Evolutionary conservation across 2,888 invertebrate genomes (phyloP).

Genomic region (Shargacucullia verbasci): DNA sequence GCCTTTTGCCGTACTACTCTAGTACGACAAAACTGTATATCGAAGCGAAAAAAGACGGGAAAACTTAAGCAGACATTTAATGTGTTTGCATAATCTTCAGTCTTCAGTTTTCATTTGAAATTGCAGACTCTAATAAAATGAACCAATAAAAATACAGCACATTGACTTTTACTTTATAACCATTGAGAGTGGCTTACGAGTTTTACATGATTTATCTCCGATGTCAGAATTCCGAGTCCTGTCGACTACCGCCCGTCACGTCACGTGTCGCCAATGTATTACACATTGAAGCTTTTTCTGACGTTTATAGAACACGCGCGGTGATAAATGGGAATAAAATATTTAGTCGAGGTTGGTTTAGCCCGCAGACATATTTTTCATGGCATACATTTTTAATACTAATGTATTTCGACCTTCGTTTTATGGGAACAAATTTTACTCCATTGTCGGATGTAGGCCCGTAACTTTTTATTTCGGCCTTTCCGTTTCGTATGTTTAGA

Average conservation of each 20-base stretch:
- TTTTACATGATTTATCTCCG: slow-evolving; percentile 53
- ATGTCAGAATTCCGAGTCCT: slow-evolving; percentile 31
- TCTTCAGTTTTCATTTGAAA: neutral
- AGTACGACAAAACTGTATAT: no score
- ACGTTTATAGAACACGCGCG: slow-evolving; percentile 49
- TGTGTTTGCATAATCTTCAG: no score
- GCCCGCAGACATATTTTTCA: slow-evolving; percentile 46
- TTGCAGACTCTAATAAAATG: slow-evolving; percentile 1
- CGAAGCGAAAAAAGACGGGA: no score
- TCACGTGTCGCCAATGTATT: slow-evolving; percentile 55
- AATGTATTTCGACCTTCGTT: slow-evolving; percentile 44
- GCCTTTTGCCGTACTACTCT: no score
- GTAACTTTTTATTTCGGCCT: slow-evolving; percentile 43
- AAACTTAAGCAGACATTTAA: no score
- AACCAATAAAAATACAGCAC: slow-evolving; percentile 21
- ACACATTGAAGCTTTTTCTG: slow-evolving; percentile 54
- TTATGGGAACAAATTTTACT: slow-evolving; percentile 41
- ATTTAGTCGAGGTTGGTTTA: slow-evolving; percentile 42
- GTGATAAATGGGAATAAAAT: slow-evolving; percentile 57
- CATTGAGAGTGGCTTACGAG: slow-evolving; percentile 35
- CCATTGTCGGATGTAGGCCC: slow-evolving; percentile 30
- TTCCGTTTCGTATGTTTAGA: slow-evolving; percentile 23
- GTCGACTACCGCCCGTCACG: slow-evolving; percentile 36
- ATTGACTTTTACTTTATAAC: slow-evolving; percentile 40
- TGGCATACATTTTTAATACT: slow-evolving; percentile 48